Conservation (phyloP, 2,888 invertebrate species). For the Catocala sponsa region DNA sequence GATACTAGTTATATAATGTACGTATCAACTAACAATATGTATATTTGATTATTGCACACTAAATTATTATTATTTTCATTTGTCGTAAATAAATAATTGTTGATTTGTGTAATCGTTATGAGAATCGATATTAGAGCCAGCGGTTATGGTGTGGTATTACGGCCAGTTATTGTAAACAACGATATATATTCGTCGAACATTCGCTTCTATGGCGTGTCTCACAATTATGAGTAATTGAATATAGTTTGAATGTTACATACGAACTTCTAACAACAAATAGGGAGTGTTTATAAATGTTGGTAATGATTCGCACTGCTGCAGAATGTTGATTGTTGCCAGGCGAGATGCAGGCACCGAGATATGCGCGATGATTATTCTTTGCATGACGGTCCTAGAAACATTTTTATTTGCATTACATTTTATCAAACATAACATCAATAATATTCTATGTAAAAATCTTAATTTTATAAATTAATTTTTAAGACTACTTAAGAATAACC, state of each 20-base stretch:
- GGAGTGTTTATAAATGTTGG: constrained; percentile 29
- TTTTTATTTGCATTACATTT: constrained; percentile 3
- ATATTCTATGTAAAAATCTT: neutral
- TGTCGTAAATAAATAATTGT: constrained; percentile 47
- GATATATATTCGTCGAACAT: constrained; percentile 29
- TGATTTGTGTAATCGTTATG: constrained; percentile 45
- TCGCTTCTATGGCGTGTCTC: constrained; percentile 37
- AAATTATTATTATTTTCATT: constrained; percentile 50
- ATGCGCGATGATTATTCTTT: constrained; percentile 68
- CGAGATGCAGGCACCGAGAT: constrained; percentile 75
- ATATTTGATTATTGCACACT: constrained; percentile 68
- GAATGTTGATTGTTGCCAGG: constrained; percentile 63
- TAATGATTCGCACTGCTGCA: constrained; percentile 59
- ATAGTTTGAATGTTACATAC: constrained; percentile 63
- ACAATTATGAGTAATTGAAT: constrained; percentile 57
- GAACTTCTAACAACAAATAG: constrained; percentile 63
- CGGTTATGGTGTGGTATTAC: constrained; percentile 31
- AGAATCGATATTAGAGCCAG: constrained; percentile 51
- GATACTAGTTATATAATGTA: constrained; percentile 57
- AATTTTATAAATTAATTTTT: too few relatives aligned
- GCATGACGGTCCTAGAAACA: constrained; percentile 73
- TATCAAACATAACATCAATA: neutral
- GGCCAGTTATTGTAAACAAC: constrained; percentile 24
- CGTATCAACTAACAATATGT: constrained; percentile 54
- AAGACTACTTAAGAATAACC: too few relatives aligned